Evolutionary conservation across 2,113 vertebrate genomes (phyloP), one percentile per base, ranked within the genome.

Genomic region (Pipa parva): DNA sequence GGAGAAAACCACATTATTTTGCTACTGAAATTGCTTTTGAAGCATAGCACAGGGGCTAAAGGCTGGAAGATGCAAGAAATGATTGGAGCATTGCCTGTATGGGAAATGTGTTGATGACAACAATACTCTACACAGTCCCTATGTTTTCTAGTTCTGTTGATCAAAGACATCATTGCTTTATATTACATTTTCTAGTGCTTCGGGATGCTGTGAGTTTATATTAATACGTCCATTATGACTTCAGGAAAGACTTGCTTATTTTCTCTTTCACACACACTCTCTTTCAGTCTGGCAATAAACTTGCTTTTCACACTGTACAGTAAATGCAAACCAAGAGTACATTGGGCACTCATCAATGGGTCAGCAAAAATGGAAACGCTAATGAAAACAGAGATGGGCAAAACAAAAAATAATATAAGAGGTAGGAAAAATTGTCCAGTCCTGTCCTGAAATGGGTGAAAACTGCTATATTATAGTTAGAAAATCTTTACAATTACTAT

Each of bases 1-100:
- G 94, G 95, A 97, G 94, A 97, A 98, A 97, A 97, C 91, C 93
- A 95, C 93, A 92, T 94, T 97, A 95, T 99, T 97, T 97, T 95
- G 92, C 90, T 89, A 90, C 87, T 88, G 92, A 97, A 99, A 98
- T 98, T 97, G 93, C 94, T 97, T 97, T 95, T 95, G 94, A 99
- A 96, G 92, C 89, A 90, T 88, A 86, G 90, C 88, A 79, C 88
- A 81, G 71, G 88, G 88, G 84, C 90, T n/a, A 81, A 81, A 87
- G 89, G 88, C 90, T 91, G 89, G 88, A 87, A 91, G 90, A 92
- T 88, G 88, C 88, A 86, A 81, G 88, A 89, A 94, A 93, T 97
- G 88, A 93, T 95, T 95, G 91, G 91, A 86, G 89, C 88, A 83
- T 60, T 72, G 79, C 86, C 90, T 93, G 88, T 92, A 89, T 90